A percentile compares a stretch with the other conserved stretches of the same genome.
Conservation (phyloP, 2,888 invertebrate species). For the Lingula anatina region DNA sequence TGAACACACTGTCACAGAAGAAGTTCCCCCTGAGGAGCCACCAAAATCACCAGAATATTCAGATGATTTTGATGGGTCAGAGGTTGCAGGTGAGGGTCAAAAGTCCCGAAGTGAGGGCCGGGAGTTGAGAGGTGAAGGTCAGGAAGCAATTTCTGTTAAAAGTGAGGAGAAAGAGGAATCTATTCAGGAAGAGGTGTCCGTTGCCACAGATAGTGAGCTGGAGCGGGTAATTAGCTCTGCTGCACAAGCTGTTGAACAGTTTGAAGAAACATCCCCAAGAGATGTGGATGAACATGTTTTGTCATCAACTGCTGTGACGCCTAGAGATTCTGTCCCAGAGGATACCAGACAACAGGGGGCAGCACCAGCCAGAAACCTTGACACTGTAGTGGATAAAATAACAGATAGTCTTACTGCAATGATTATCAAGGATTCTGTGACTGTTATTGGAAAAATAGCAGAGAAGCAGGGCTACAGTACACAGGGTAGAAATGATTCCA, state of each 20-base stretch:
- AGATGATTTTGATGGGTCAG: slow-evolving; percentile 12
- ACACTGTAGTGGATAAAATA: slow-evolving; percentile 27
- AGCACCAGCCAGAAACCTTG: slow-evolving; percentile 4
- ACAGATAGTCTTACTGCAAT: slow-evolving; percentile 29
- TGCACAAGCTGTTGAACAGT: slow-evolving; percentile 11
- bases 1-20: slow-evolving; percentile 7
- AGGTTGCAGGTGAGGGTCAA: too few species aligned
- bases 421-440: slow-evolving; percentile 26
- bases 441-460: slow-evolving; percentile 21
- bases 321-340: neutral
- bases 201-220: slow-evolving; percentile 16
- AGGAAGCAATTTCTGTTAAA: too few species aligned
- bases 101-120: too few species aligned
- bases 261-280: slow-evolving; percentile 3
- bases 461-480: too few species aligned
- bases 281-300: too few species aligned
- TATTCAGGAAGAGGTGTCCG: slow-evolving; percentile 8
- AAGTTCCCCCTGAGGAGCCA: neutral
- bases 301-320: neutral
- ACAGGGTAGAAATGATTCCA: too few species aligned
- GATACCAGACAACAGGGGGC: neutral
- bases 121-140: too few species aligned
- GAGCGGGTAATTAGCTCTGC: slow-evolving; percentile 15
- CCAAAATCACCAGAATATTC: neutral
- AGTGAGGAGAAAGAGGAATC: too few species aligned